Conservation (phyloP, 2,888 invertebrate species). For the Masnerella sp. region DNA sequence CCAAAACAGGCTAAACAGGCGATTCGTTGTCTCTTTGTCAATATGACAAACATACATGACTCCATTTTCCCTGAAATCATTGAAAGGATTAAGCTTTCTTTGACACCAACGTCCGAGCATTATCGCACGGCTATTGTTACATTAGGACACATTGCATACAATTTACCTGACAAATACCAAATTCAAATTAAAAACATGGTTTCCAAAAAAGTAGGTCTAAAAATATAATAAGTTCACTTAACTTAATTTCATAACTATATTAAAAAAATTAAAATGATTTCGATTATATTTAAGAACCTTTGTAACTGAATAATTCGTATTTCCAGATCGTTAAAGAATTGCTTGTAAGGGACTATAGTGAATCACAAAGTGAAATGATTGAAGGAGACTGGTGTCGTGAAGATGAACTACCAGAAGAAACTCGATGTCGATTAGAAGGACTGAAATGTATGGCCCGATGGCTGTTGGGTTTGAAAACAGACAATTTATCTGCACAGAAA, state of each 20-base stretch:
- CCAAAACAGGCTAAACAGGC: conserved; percentile 98
- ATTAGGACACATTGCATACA: conserved; percentile 95
- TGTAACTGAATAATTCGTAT: neutral
- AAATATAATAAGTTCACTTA: conserved; percentile 1
- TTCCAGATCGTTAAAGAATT: conserved; percentile 94
- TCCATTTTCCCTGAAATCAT: conserved; percentile 90
- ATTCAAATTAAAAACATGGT: conserved; percentile 96
- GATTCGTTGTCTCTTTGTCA: conserved; percentile 93
- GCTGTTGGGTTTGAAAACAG: conserved; percentile 93
- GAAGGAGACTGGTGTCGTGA: conserved; percentile 89
- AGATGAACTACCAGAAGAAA: conserved; percentile 92
- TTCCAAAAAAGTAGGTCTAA: conserved; percentile 85
- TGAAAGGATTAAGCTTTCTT: conserved; percentile 86
- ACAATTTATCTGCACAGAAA: conserved; percentile 92
- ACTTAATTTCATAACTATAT: neutral
- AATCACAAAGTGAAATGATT: conserved; percentile 79
- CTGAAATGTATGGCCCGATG: conserved; percentile 98
- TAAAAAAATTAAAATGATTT: too few species aligned
- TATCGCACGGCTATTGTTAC: conserved; percentile 97
- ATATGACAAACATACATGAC: conserved; percentile 85
- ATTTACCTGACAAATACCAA: conserved; percentile 93
- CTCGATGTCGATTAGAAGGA: conserved; percentile 94
- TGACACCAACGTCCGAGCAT: conserved; percentile 86
- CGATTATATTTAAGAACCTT: too few species aligned
- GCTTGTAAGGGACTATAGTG: conserved; percentile 87